Conservation (phyloP, 1,140 invertebrate species). For the Saccostrea glomerata region DNA sequence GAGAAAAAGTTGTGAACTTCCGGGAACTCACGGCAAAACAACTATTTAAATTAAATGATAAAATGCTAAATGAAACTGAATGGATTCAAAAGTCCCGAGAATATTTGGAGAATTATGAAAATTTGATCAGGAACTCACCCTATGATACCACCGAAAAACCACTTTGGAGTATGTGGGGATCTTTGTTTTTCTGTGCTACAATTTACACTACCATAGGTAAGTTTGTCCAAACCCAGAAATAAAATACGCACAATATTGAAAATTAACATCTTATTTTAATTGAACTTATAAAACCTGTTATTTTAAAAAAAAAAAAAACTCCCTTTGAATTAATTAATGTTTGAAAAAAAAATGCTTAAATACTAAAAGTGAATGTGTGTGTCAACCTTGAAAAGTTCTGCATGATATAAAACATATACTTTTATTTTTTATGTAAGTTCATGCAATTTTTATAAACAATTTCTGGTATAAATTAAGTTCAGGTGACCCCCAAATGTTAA, state of each 20-base stretch:
- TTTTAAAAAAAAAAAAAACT: neutral
- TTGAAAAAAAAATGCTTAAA: neutral
- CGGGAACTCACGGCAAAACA: conserved; percentile 12
- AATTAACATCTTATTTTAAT: neutral
- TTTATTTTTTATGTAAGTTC: too few relatives aligned
- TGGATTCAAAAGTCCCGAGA: conserved; percentile 31
- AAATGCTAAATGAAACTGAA: conserved; percentile 32
- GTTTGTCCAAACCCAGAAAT: neutral
- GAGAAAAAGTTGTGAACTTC: conserved; percentile 28
- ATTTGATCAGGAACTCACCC: neutral
- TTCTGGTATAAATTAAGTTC: too few relatives aligned
- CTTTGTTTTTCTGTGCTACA: conserved; percentile 60
- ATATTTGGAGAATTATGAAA: conserved; percentile 38
- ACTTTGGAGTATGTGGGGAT: conserved; percentile 56
- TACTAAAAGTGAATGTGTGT: neutral
- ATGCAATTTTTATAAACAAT: too few relatives aligned
- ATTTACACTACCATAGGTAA: conserved; percentile 65
- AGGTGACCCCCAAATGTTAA: too few relatives aligned
- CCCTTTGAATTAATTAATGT: neutral
- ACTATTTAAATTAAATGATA: conserved; percentile 17
- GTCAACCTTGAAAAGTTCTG: too few relatives aligned
- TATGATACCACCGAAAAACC: conserved; percentile 35
- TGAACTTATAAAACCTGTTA: neutral
- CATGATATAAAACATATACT: too few relatives aligned
- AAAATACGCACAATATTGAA: neutral